Conservation (phyloP, 2,797 vertebrate species). For the Pelochelys cantorii region DNA sequence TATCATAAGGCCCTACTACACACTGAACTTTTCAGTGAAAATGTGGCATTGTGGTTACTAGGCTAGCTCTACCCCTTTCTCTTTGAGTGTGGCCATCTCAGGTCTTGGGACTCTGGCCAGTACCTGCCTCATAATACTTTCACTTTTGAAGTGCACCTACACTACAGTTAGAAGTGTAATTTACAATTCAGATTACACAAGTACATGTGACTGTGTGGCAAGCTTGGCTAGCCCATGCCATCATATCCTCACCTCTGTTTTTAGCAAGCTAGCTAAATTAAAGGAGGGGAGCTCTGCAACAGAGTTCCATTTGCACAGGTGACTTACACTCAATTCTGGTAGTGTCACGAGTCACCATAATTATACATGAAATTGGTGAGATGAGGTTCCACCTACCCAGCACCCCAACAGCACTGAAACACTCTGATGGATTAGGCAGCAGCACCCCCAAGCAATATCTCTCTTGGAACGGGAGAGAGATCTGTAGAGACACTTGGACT, state of each 20-base stretch:
- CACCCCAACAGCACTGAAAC: neutral
- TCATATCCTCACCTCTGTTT: neutral
- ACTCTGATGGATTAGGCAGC: neutral
- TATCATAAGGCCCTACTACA: neutral
- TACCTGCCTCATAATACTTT: neutral
- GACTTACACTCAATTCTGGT: neutral
- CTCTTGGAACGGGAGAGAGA: neutral
- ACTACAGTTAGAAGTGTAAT: neutral
- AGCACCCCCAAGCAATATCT: neutral
- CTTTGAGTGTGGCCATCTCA: neutral
- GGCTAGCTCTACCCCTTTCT: neutral
- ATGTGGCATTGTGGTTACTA: neutral
- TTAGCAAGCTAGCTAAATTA: neutral
- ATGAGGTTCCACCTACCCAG: neutral
- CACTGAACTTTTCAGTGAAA: neutral
- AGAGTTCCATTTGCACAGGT: neutral
- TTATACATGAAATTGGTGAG: neutral
- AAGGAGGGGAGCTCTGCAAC: neutral
- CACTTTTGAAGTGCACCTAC: neutral
- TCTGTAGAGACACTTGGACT: neutral
- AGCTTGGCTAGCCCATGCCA: neutral
- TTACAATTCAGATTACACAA: neutral
- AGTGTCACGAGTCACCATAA: neutral
- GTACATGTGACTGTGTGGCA: accelerated
- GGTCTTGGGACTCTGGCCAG: neutral